phyloP scores from a whole-genome alignment of 2,797 vertebrate species.

The Eupleurogrammus muticus region DNA sequence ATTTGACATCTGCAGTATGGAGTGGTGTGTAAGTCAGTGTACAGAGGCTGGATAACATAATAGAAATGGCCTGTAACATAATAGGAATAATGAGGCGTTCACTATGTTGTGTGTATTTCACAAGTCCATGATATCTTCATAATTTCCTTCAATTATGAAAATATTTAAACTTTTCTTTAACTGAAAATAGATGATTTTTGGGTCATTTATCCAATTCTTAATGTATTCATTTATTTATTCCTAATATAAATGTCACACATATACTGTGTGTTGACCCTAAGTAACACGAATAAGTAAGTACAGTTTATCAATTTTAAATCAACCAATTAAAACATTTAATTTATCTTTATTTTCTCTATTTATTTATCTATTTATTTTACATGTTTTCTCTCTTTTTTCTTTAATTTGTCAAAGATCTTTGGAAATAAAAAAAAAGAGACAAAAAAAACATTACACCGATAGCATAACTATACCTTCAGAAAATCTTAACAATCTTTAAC shows the following conservation, averaged over 20 bases:
- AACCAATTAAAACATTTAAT: neutral
- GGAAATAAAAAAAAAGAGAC: neutral
- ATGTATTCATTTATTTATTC: neutral
- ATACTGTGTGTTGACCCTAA: neutral
- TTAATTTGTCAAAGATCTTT: too few relatives aligned
- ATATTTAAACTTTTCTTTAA: too few relatives aligned
- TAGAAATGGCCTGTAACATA: neutral
- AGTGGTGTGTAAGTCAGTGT: neutral
- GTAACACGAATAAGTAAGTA: neutral
- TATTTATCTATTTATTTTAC: neutral
- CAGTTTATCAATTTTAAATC: neutral
- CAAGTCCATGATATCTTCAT: neutral
- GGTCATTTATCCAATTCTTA: neutral
- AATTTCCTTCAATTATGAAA: neutral
- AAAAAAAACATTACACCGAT: neutral
- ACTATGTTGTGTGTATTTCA: neutral
- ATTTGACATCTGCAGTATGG: conserved; percentile 4
- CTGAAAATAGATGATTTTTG: too few relatives aligned
- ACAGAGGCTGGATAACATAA: neutral
- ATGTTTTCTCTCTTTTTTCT: neutral
- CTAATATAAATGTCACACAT: neutral
- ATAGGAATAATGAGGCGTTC: neutral
- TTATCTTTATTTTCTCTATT: neutral
- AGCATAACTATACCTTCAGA: neutral
- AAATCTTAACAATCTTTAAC: too few relatives aligned